These are phyloP conservation scores for Loxodonta africana DNA, from an alignment of 2,113 vertebrate species.

Conservation along the genomic window DNA sequence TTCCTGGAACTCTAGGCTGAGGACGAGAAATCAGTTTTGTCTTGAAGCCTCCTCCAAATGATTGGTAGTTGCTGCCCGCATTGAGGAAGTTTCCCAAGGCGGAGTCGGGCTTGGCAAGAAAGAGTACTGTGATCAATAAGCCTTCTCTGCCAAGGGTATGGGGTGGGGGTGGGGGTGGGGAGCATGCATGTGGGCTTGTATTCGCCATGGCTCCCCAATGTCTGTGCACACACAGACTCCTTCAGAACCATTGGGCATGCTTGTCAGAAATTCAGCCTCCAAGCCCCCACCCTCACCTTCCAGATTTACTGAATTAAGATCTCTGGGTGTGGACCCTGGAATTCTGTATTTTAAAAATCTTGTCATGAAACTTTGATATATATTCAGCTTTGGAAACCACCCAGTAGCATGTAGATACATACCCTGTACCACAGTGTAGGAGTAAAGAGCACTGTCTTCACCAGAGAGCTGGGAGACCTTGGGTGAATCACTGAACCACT, in stretches of 20 bases:
- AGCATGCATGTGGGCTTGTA: rapidly evolving
- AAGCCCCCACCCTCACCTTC: neutral
- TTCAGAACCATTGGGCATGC: neutral
- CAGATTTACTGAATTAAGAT: neutral
- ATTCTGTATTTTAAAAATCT: neutral
- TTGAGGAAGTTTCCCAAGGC: neutral
- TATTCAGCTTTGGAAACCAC: neutral
- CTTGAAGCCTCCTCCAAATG: neutral
- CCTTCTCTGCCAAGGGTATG: rapidly evolving
- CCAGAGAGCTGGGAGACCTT: neutral
- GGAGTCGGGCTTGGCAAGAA: neutral
- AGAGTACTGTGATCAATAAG: neutral
- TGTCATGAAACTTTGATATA: neutral
- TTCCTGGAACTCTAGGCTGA: neutral
- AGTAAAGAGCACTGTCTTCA: too few species aligned
- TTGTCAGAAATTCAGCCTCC: neutral
- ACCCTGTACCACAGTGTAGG: rapidly evolving
- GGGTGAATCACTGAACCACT: neutral
- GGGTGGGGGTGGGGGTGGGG: too few species aligned
- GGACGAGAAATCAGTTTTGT: neutral
- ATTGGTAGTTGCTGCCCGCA: neutral
- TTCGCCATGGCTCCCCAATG: neutral
- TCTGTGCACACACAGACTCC: rapidly evolving
- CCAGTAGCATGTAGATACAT: neutral
- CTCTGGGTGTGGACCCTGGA: neutral